Percentiles rank a stretch among this genome's conserved stretches.
Conservation (phyloP, 2,797 vertebrate genomes). For the Etheostoma nigrum region DNA sequence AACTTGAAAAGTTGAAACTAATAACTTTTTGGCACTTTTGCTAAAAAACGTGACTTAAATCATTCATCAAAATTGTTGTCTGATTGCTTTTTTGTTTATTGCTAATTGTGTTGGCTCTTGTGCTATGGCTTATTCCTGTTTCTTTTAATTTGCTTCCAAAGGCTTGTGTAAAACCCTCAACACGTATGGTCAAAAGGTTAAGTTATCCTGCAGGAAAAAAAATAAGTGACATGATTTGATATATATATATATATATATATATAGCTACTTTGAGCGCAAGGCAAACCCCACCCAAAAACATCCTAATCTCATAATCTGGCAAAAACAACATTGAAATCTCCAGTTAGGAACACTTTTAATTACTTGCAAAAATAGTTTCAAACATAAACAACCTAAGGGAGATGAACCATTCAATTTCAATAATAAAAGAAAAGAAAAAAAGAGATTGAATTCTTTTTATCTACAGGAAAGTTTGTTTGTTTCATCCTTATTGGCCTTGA, state of each 20-base stretch:
- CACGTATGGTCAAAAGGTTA: neutral
- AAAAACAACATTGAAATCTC: neutral
- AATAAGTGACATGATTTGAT: neutral
- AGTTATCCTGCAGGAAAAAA: neutral
- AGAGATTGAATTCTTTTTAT: neutral
- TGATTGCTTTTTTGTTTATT: no score
- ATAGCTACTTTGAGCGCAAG: neutral
- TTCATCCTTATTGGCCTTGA: constrained; percentile 2
- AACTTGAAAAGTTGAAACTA: no score
- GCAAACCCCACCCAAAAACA: neutral
- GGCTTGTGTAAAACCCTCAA: no score
- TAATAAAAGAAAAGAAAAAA: neutral
- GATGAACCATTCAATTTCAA: neutral
- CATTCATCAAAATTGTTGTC: no score
- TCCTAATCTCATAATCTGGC: neutral
- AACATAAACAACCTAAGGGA: constrained; percentile 2
- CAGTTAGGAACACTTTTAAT: neutral
- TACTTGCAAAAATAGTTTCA: neutral
- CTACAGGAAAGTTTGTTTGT: no score
- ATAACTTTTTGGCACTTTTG: no score
- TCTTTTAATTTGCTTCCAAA: neutral
- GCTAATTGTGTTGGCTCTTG: no score
- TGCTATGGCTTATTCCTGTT: neutral
- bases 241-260: neutral
- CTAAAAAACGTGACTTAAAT: no score